Base-by-base conservation (phyloP, 2,113 vertebrate species). In the Brachyhypopomus occidentalis region DNA sequence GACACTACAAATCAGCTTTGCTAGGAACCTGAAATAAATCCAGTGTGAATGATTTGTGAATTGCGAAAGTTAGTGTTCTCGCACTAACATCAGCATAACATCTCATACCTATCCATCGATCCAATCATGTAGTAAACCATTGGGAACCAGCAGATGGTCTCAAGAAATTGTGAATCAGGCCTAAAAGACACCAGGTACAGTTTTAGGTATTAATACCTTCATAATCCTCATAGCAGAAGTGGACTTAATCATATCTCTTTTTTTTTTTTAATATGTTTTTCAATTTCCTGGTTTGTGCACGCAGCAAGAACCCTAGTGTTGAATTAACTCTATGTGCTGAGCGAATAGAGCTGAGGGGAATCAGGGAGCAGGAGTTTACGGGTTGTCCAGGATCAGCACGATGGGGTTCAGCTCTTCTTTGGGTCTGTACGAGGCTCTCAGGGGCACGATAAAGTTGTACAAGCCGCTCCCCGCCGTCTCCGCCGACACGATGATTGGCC, bases 361-460 rank as follows among this genome's bases (percentile, higher is more conserved):
- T 14, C 12, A 11, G 70, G 77, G 76, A 58, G 58, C 14, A 45
- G 78, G 5, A 48, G 19, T 91, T 91, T 81, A 95, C 94, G 90
- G 83, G 87, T 91, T 90, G 83, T 95, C 94, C 83, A 95, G 83
- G 75, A 95, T 90, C 75, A 95, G 90, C 56, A 95, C 92, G 0
- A 95, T 93, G 78, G 94, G 94, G 84, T 92, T 95, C n/a, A 95
- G 93, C 88, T 95, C 94, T 84, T 92, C 93, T 67, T 89, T 87
- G 30, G 93, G 91, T 85, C 94, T 81, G 87, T 94, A 94, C 78
- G 94, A 94, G 7, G 94, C 93, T 76, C 94, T 85, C 2, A 95
- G 91, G n/a, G 94, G 94, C 48, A 93, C 92, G 4, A 95, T 93
- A 87, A 95, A 95, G 90, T 95, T 95, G 89, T 94, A 95, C n/a